Evolutionary conservation across 1,140 invertebrate species (phyloP).

Genomic region (Papilio polytes): DNA sequence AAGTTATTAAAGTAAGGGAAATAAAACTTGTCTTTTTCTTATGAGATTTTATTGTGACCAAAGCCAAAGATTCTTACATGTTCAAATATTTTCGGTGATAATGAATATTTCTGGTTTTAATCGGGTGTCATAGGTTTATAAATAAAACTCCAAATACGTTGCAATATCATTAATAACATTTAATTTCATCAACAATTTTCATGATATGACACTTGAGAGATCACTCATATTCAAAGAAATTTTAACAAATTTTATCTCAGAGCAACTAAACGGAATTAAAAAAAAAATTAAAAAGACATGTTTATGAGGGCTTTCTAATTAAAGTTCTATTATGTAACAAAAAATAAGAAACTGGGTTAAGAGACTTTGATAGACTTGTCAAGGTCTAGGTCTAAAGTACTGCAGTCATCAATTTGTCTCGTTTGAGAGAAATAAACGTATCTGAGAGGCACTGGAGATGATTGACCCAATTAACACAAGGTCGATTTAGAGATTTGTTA

Average conservation of each 20-base stretch:
- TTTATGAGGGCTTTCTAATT: neutral
- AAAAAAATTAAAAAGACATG: too few relatives aligned
- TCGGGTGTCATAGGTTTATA: too few relatives aligned
- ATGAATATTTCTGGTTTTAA: too few relatives aligned
- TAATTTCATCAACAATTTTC: slow-evolving; percentile 46
- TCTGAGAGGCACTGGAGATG: neutral
- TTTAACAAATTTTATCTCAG: slow-evolving; percentile 41
- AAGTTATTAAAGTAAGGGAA: too few relatives aligned
- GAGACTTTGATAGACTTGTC: neutral
- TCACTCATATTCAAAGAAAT: slow-evolving; percentile 46
- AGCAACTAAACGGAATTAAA: slow-evolving; percentile 42
- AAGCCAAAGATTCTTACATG: too few relatives aligned
- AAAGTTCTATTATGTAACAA: neutral
- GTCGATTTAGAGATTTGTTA: neutral
- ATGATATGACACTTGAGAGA: slow-evolving; percentile 50
- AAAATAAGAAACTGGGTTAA: slow-evolving; percentile 41
- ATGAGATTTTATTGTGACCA: too few relatives aligned
- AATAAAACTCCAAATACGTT: slow-evolving; percentile 42
- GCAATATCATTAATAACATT: slow-evolving; percentile 55
- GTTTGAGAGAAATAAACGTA: neutral
- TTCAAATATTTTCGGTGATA: too few relatives aligned
- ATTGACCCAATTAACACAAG: slow-evolving; percentile 11
- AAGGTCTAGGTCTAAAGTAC: neutral
- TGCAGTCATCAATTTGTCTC: neutral
- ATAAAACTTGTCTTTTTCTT: too few relatives aligned